Evolutionary conservation across 2,888 invertebrate species (phyloP), one percentile per base, ranked within the genome.

Genomic region (Spodoptera littoralis): DNA sequence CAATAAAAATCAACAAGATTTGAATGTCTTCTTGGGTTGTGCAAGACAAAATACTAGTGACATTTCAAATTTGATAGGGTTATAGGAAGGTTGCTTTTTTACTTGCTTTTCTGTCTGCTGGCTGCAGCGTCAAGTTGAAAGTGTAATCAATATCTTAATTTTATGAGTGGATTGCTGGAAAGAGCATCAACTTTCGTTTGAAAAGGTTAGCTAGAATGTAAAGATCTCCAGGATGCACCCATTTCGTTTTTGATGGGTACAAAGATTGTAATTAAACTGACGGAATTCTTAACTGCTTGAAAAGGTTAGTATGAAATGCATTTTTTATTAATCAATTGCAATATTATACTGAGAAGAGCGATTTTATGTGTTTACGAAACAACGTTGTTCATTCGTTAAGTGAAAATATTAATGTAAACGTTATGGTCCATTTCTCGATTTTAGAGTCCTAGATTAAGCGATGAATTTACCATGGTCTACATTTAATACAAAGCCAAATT

Each of bases 301-400:
- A 60, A 60, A 72, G 72, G 72, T 72, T 54, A 74, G 72, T 72
- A 63, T 9, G 3, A 18, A 36, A 9, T 36, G 36, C 12, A 48
- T 12, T 47, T 46, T 61, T 22, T 27, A 24, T 46, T 46, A 54
- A 6, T 6, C 41, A 11, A 0, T 46, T 46, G 4, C 3, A 43
- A n/a, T n/a, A 55, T 3, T 22, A 52, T 3, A 11, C 43, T 11
- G 18, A 45, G 11, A n/a, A 52, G 41, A 41, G 59, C 18, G 11
- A 55, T 27, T 13, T 41, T 12, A 11, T 51, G 24, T 11, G 36
- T 27, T 9, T 43, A 9, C 18, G 4, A 3, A 2, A 24, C 22
- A 69, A 13, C 2, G 36, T 36, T 36, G 36, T 36, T 36, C 8
- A 9, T 36, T 36, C 36, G 9, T 36, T 36, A 36, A 36, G 6